Base-by-base conservation (phyloP, 2,797 vertebrate species). In the Microctenopoma stevenorrisi region DNA sequence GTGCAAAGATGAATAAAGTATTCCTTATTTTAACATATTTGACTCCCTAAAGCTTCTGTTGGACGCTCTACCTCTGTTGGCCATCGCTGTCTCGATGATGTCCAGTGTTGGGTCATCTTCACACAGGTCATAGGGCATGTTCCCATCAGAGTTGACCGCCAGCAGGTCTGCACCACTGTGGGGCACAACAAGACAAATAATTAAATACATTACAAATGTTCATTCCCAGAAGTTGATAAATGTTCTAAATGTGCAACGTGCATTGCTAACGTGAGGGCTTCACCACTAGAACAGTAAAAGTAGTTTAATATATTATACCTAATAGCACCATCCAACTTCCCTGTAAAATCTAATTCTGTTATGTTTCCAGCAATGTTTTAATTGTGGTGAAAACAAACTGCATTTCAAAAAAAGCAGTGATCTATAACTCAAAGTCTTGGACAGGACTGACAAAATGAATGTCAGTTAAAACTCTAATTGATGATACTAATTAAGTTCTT, bases 101-200 rank as follows among this genome's bases (percentile, higher is more conserved):
- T 98, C 97, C 86, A 99, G 94, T 11, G 98, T 98, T 11, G 96
- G 95, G 81, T 98, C 97, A 30, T 99, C 97, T 81, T 99, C 98
- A 67, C 97, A 99, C 79, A 99, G 96, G 86, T 99, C 98, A 11
- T 99, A 99, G 0, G 97, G 97, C 98, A 99, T 99, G 91, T 99
- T 98, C 69, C 97, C 98, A 49, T 99, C 98, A 0, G 97, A 97
- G 86, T 99, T 99, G 48, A 99, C 96, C 0, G 96, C 97, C 67
- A 99, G 77, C 72, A 99, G 83, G 87, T 99, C 95, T 9, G 97
- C 97, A 40, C 95, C 96, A 30, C 97, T 99, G 92, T 38, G 78
- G 74, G 48, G 56, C 40, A 67, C 0, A 10, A 77, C 51, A 14
- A 35, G 35, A 66, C 49, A 1, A 67, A 71, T 63, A 18, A 68